Conservation (phyloP, 2,113 vertebrate species). For the Solenodon paradoxus region DNA sequence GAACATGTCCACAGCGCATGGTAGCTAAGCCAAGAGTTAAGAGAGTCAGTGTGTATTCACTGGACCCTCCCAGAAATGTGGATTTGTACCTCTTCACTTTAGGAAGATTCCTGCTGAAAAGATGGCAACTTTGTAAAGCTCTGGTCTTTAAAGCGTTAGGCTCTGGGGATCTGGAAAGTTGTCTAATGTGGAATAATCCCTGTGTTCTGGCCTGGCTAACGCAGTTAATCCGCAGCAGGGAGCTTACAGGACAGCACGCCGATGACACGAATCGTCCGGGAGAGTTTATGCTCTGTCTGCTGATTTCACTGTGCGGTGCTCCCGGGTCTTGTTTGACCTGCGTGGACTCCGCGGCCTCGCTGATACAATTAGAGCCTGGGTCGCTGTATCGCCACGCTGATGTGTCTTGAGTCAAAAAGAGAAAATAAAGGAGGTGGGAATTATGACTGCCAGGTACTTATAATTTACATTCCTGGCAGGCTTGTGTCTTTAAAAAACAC, state of each 20-base stretch:
- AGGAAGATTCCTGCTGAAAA: neutral
- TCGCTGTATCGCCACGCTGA: neutral
- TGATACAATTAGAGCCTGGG: neutral
- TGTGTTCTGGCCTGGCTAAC: neutral
- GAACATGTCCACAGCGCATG: neutral
- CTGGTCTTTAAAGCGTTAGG: constrained; percentile 19
- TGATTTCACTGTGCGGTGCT: neutral
- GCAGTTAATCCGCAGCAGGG: neutral
- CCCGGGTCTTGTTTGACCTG: neutral
- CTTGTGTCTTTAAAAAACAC: neutral
- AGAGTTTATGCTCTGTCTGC: neutral
- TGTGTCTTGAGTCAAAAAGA: neutral
- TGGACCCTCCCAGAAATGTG: neutral
- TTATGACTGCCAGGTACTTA: neutral
- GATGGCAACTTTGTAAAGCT: neutral
- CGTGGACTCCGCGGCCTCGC: neutral
- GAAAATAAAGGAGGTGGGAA: neutral
- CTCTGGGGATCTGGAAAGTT: neutral
- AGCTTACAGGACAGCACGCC: neutral
- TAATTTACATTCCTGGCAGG: neutral
- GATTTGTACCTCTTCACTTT: neutral
- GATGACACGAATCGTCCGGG: no score
- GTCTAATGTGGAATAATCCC: neutral
- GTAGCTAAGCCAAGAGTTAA: neutral
- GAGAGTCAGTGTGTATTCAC: neutral